phyloP scores from a whole-genome alignment of 2,797 vertebrate genomes.

The Astyanax mexicanus region DNA sequence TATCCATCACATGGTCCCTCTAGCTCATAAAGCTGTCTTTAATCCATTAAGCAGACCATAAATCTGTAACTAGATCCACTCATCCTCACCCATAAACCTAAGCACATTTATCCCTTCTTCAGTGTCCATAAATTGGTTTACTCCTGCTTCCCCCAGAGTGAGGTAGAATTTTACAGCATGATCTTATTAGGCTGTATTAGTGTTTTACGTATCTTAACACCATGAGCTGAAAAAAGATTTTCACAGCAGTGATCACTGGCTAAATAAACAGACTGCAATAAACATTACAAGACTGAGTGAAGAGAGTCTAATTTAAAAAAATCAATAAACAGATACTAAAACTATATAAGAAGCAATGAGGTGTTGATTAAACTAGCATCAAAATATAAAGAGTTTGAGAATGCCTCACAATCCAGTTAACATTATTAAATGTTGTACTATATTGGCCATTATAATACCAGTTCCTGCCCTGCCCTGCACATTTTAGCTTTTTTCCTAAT shows the following conservation, averaged over 20 bases:
- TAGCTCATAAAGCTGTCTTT: slow-evolving; percentile 26
- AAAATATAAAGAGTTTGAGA: too few relatives aligned
- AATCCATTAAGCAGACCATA: slow-evolving; percentile 14
- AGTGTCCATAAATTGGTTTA: slow-evolving; percentile 2
- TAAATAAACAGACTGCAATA: neutral
- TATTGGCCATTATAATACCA: too few relatives aligned
- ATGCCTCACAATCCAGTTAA: too few relatives aligned
- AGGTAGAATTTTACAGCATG: neutral
- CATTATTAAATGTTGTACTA: too few relatives aligned
- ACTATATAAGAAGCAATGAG: neutral
- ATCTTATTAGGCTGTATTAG: neutral
- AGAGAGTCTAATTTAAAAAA: too few relatives aligned
- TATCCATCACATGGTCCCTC: slow-evolving; percentile 8
- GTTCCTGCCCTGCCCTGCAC: too few relatives aligned
- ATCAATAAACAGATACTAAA: neutral
- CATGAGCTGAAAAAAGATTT: neutral
- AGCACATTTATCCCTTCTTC: neutral
- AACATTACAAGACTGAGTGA: neutral
- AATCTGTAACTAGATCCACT: slow-evolving; percentile 6
- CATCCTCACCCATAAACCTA: slow-evolving; percentile 19
- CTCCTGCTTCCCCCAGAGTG: neutral
- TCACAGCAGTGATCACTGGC: neutral
- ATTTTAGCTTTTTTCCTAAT: too few relatives aligned
- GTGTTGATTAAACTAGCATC: neutral
- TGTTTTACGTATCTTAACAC: neutral